Percentiles rank a stretch among this genome's conserved stretches.
Conservation (phyloP, 2,888 invertebrate species). For the Pristionchus japonicus region DNA sequence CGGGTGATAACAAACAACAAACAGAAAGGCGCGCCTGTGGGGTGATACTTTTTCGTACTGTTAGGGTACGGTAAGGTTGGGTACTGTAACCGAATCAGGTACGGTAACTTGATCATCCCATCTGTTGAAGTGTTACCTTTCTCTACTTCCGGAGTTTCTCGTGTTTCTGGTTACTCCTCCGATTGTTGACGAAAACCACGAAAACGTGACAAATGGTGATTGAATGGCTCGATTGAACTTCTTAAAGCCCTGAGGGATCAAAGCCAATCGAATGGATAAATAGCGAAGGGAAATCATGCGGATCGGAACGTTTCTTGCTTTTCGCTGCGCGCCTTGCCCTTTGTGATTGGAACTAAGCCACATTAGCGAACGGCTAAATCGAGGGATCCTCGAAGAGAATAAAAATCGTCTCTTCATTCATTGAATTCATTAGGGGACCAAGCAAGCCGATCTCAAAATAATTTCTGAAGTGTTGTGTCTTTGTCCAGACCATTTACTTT, state of each 20-base stretch:
- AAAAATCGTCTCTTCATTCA: not conserved
- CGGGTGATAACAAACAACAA: not conserved
- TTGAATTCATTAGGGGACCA: not conserved
- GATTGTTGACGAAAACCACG: too few species aligned
- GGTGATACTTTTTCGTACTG: not conserved
- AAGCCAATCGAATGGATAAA: not conserved
- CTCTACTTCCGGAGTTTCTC: not conserved
- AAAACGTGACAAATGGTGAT: too few species aligned
- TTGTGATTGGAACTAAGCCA: conserved; percentile 23
- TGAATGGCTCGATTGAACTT: too few species aligned
- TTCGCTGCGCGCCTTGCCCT: not conserved
- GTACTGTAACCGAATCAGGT: not conserved
- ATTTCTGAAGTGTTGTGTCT: too few species aligned
- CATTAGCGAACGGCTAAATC: not conserved
- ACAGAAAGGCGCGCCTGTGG: not conserved
- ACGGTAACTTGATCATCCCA: not conserved
- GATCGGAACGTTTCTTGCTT: not conserved
- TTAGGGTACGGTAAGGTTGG: not conserved
- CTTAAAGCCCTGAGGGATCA: too few species aligned
- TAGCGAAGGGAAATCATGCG: not conserved
- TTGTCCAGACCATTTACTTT: not conserved
- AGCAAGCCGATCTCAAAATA: too few species aligned
- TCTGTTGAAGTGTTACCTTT: not conserved
- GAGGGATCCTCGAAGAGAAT: not conserved
- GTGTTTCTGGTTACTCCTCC: too few species aligned